Base-by-base conservation (phyloP, 2,888 invertebrate species). In the Agrotis puta region DNA sequence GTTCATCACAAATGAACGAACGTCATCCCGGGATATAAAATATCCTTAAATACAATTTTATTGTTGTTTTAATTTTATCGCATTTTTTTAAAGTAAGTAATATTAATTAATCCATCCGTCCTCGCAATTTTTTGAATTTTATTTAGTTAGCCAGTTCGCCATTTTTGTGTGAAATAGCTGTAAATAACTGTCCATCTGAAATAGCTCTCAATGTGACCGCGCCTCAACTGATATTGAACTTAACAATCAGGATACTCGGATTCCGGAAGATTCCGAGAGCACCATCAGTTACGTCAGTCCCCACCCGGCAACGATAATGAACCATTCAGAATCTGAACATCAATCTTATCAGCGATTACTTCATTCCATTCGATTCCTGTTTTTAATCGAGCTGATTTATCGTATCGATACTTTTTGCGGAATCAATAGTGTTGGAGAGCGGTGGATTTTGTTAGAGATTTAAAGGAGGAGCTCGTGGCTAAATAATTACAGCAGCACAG, bases 261-360 rank as follows among this genome's bases (percentile, higher is more conserved):
- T 39, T 39, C 39, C 39, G 39, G 66, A 65, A 74, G 84, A 80
- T 74, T 59, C 20, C 64, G 13, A 63, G 74, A 43, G 16, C 51
- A n/a, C 84, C 84, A 86, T 83, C 73, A 63, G 78, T 81, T 84
- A 85, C 77, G 64, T 77, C 71, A 71, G 33, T 63, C 63, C 43
- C 59, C 74, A 64, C 71, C 73, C 82, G 76, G 76, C 76, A 70
- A 77, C 82, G 86, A 88, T 92, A 92, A 90, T 91, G 91, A 92
- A 91, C 88, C 87, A 85, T 88, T 86, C 76, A 74, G 84, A 87
- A 88, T 87, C 86, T 79, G 76, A 68, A 81, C 91, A 92, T 92
- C 90, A 89, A 92, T 92, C 92, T 92, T 89, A 88, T 84, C 84
- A 79, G 61, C 80, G 85, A 85, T 87, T 87, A 70, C 86, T 84